These are phyloP conservation scores for Lycia hirtaria DNA, from an alignment of 2,888 invertebrate genomes.

Conservation along the genomic window DNA sequence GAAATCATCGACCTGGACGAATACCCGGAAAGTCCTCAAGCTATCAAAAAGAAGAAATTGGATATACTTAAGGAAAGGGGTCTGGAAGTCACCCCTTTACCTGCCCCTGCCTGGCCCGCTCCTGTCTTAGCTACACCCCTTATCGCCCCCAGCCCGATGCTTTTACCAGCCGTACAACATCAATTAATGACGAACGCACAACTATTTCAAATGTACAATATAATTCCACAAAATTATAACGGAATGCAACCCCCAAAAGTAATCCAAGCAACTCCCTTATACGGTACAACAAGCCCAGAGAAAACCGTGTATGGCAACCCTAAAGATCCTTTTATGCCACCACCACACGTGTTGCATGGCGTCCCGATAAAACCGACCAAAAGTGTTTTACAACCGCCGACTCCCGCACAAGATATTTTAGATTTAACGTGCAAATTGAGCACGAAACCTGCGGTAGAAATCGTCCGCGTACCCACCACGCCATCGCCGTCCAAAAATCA, in stretches of 20 bases:
- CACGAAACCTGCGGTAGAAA: conserved; percentile 82
- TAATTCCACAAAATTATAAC: conserved; percentile 63
- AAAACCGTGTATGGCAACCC: conserved; percentile 90
- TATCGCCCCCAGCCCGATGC: conserved; percentile 51
- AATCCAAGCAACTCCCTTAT: conserved; percentile 88
- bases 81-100: conserved; percentile 90
- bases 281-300: conserved; percentile 83
- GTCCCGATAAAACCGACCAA: conserved; percentile 65
- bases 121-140: conserved; percentile 40
- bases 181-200: conserved; percentile 81
- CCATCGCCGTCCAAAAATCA: conserved; percentile 68
- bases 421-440: conserved; percentile 86
- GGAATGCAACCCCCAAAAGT: conserved; percentile 81
- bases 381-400: conserved; percentile 51
- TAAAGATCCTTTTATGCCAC: conserved; percentile 87
- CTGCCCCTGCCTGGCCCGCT: conserved; percentile 57
- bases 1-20: conserved; percentile 88
- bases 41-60: conserved; percentile 88
- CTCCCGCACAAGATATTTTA: conserved; percentile 84
- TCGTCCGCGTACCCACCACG: conserved; percentile 79
- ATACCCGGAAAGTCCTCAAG: conserved; percentile 78
- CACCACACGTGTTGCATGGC: conserved; percentile 80
- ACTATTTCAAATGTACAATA: conserved; percentile 73
- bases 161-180: conserved; percentile 71
- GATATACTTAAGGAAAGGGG: conserved; percentile 91